These are phyloP conservation scores for Automeris io DNA, from an alignment of 2,888 invertebrate genomes.

Conservation along the genomic window DNA sequence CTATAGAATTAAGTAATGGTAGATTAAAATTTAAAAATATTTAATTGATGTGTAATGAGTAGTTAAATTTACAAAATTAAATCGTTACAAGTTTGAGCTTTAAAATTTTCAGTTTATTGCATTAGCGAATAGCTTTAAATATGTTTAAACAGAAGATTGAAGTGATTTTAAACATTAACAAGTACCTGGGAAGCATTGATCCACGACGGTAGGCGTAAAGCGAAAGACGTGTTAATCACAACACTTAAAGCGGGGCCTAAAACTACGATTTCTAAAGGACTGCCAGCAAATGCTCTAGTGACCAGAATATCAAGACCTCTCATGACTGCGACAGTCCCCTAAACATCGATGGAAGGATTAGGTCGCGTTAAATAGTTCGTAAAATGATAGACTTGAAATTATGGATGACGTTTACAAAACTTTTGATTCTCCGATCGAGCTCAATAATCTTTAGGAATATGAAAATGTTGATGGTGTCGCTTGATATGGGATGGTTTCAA, in stretches of 20 bases:
- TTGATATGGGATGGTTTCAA: neutral
- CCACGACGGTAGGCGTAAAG: constrained; percentile 70
- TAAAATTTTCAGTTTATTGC: constrained; percentile 34
- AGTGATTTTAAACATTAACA: constrained; percentile 38
- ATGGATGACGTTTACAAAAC: neutral
- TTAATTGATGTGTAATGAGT: neutral
- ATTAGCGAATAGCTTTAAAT: constrained; percentile 53
- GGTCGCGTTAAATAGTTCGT: constrained; percentile 32
- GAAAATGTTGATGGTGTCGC: neutral
- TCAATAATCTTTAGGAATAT: constrained; percentile 1
- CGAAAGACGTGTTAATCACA: constrained; percentile 69
- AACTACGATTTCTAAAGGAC: constrained; percentile 37
- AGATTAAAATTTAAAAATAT: too few species aligned
- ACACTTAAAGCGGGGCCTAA: constrained; percentile 58
- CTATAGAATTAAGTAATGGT: too few species aligned
- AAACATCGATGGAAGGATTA: constrained; percentile 38
- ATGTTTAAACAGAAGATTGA: constrained; percentile 30
- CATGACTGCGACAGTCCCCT: constrained; percentile 33
- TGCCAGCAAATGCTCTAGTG: constrained; percentile 26
- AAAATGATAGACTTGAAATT: constrained; percentile 3
- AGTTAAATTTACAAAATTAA: neutral
- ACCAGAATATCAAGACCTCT: constrained; percentile 20
- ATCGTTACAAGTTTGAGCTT: neutral
- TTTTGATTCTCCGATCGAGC: constrained; percentile 4
- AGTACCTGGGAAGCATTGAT: constrained; percentile 70